Evolutionary conservation across 2,113 vertebrate species (phyloP), one percentile per base, ranked within the genome.

Genomic region (Pelecanus crispus): DNA sequence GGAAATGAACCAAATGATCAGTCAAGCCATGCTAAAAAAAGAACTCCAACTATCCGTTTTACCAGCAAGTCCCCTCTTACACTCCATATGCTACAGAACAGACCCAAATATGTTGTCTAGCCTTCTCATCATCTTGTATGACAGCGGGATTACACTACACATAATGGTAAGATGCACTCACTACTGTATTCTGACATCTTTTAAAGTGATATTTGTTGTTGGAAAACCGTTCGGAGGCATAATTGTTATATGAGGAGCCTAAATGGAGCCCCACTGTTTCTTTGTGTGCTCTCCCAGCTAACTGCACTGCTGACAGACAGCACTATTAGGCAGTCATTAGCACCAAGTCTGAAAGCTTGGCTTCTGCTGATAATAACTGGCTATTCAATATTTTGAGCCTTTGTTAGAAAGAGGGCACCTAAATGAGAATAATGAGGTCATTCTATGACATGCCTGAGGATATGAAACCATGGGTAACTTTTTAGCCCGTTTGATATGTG

Each of bases 271-370:
- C 92, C n/a, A 44, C 68, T 79, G 94, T 45, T 94, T 94, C 97
- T 98, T 98, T 97, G 96, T 97, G 94, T 3, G 73, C 85, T 83
- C 71, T 78, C 94, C 84, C 88, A 83, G 97, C 96, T 81, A 92
- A 93, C 90, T 52, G 93, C 88, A 91, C 92, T 70, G 96, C 96
- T 98, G 98, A 98, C 87, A 96, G 97, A 97, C 96, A 98, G 97
- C 93, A 80, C 96, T 96, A 98, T 98, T 98, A 98, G 96, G 96
- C 84, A 95, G 95, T 97, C 97, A 97, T 98, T 98, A 98, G 97
- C 75, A 95, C 68, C 83, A 58, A 16, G 88, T 86, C 95, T 94
- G 92, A 96, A 95, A 95, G 92, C 94, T 91, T 52, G 86, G 96
- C 87, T 96, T 94, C 88, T 70, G 86, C 82, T 88, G 95, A 94